Evolutionary conservation across 1,140 invertebrate genomes (phyloP), one percentile per base, ranked within the genome.

Genomic region (Apis cerana): DNA sequence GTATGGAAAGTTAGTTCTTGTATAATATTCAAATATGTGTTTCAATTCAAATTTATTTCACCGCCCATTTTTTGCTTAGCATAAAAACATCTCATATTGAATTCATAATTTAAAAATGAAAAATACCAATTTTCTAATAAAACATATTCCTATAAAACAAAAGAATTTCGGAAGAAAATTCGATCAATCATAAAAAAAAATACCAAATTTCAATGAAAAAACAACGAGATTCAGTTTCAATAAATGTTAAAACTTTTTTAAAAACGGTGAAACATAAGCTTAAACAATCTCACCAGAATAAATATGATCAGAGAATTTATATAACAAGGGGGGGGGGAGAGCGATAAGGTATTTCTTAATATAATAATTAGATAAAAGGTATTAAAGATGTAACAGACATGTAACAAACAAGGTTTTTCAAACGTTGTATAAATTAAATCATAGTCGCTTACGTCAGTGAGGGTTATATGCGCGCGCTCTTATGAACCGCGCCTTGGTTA

Each of bases 341-440:
- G 43, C 80, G 54, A 59, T 27, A 65, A 68, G 43, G 13, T 23
- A 17, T 54, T n/a, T n/a, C 54, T 75, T 17, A 50, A 58, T 58
- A 12, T 15, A 12, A 19, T 67, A 59, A 81, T 76, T 52, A 54
- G 80, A 80, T 75, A 33, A 68, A 59, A 21, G 27, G 62, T 68
- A 67, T 75, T 59, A 67, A 75, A 48, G 80, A 81, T 67, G 72
- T 68, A 67, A 75, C 62, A n/a, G 13, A 13, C 27, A 9, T 23
- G 50, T 67, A n/a, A 61, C 62, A 80, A 81, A 68, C 62, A 59
- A 81, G 62, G 52, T 59, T 58, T 67, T 81, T 75, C 79, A 27
- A 50, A 50, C 62, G 54, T 33, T 27, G 50, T 62, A 64, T 76
- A 77, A 77, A 77, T 82, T 77, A 69, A 70, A 78, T 78, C 64